phyloP scores from a whole-genome alignment of 2,113 vertebrate species.

The human region GRCh38 chr18:5961001-5961500 shows the following conservation, averaged over 20 bases:
- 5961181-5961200: background rate
- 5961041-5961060: background rate
- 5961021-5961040: too few relatives aligned
- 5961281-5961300: fast-evolving
- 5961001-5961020: background rate
- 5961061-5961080: too few relatives aligned
- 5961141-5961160: fast-evolving
- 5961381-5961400: background rate
- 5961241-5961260: fast-evolving
- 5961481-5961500: background rate
- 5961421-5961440: background rate
- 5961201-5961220: background rate
- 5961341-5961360: background rate
- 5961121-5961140: background rate
- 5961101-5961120: background rate
- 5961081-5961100: background rate
- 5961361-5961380: fast-evolving
- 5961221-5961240: fast-evolving
- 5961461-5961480: background rate
- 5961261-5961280: background rate
- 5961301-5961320: background rate
- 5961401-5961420: background rate
- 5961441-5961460: background rate
- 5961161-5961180: fast-evolving
- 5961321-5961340: too few relatives aligned